Conservation (phyloP, 1,140 invertebrate genomes). For the Orius insidiosus region DNA sequence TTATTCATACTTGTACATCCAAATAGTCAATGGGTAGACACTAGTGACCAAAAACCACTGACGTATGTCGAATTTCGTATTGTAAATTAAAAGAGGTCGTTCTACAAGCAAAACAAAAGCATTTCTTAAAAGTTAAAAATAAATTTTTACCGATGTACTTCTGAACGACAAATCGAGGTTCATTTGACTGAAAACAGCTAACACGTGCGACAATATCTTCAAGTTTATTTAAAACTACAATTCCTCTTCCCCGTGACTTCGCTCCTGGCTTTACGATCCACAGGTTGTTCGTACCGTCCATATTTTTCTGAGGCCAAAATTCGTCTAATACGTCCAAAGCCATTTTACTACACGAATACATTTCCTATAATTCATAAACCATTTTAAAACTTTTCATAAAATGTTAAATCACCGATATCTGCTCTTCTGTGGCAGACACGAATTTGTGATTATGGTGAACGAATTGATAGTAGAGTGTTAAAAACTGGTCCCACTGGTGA, state of each 20-base stretch:
- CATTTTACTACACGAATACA: constrained; percentile 28
- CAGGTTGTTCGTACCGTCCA: constrained; percentile 71
- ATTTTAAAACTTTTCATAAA: background rate
- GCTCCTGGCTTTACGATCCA: constrained; percentile 94
- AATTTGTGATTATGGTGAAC: constrained; percentile 41
- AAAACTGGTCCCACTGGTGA: constrained; percentile 71
- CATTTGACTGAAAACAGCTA: constrained; percentile 27
- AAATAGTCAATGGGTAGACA: constrained; percentile 79
- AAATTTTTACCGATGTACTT: constrained; percentile 73
- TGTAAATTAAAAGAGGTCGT: constrained; percentile 65
- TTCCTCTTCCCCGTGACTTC: constrained; percentile 78
- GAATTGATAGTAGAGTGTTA: constrained; percentile 52
- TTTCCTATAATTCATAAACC: constrained; percentile 24
- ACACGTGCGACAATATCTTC: constrained; percentile 66
- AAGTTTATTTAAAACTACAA: constrained; percentile 67
- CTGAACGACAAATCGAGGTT: constrained; percentile 76
- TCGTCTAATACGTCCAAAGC: constrained; percentile 39
- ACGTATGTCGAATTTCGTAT: constrained; percentile 85
- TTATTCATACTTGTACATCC: constrained; percentile 65
- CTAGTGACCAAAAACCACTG: constrained; percentile 86
- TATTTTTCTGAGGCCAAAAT: constrained; percentile 62
- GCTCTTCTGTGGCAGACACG: constrained; percentile 22
- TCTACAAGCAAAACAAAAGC: constrained; percentile 33
- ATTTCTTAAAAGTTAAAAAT: constrained; percentile 2
- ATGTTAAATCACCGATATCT: constrained; percentile 14